Evolutionary conservation across 2,797 vertebrate genomes (phyloP).

Genomic region (Prunella strophiata): DNA sequence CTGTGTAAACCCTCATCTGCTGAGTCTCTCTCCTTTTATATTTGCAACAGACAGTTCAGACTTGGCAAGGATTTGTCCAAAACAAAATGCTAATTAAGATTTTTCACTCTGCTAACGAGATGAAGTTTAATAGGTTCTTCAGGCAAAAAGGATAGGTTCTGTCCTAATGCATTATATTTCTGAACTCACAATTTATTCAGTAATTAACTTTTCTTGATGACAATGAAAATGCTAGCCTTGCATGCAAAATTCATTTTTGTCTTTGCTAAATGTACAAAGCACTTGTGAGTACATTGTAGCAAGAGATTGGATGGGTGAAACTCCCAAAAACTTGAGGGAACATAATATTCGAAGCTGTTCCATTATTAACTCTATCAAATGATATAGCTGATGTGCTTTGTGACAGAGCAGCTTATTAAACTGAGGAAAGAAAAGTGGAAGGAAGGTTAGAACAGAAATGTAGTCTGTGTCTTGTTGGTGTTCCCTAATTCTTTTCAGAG

Average conservation of each 20-base stretch:
- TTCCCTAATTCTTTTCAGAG: background rate
- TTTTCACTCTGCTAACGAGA: slow-evolving; percentile 62
- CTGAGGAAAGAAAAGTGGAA: background rate
- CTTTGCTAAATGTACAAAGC: background rate
- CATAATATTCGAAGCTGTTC: background rate
- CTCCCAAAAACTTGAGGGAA: background rate
- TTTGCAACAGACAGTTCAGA: slow-evolving; percentile 9
- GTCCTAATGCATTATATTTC: slow-evolving; percentile 55
- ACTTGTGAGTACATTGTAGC: background rate
- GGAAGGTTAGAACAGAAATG: background rate
- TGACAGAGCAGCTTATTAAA: background rate
- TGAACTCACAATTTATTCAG: slow-evolving; percentile 60
- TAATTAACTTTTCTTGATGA: slow-evolving; percentile 73
- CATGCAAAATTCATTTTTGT: slow-evolving; percentile 43
- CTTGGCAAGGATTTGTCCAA: slow-evolving; percentile 39
- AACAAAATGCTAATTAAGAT: slow-evolving; percentile 67
- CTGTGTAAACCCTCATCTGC: background rate
- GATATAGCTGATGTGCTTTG: background rate
- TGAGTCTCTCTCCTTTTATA: background rate
- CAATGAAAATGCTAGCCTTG: slow-evolving; percentile 57
- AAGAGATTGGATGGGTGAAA: background rate
- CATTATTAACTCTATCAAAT: background rate
- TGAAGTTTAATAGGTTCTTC: slow-evolving; percentile 73
- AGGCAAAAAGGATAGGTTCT: slow-evolving; percentile 72
- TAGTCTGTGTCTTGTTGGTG: background rate